Evolutionary conservation across 2,113 vertebrate species (phyloP).

Genomic region (Myotis yumanensis): DNA sequence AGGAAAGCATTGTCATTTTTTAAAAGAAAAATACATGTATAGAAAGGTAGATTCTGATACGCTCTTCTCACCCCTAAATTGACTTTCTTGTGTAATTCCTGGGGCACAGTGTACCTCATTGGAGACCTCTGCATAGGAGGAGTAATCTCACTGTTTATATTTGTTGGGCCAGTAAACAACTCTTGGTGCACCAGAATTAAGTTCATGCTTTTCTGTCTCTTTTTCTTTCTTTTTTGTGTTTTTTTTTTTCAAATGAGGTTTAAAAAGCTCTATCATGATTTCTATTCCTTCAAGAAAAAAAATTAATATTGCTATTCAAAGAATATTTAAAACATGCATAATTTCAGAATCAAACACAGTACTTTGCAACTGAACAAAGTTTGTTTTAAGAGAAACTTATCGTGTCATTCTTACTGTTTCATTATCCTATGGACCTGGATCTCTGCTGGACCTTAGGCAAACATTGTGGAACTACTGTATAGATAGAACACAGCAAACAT

Average conservation of each 20-base stretch:
- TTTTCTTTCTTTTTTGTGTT: not conserved
- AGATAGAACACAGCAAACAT: no score
- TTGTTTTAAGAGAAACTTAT: no score
- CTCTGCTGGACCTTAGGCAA: no score
- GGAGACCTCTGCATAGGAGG: not conserved
- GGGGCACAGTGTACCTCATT: not conserved
- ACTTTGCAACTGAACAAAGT: no score
- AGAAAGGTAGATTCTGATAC: not conserved
- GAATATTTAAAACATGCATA: not conserved
- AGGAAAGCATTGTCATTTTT: not conserved
- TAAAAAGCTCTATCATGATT: not conserved
- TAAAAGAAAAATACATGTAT: not conserved
- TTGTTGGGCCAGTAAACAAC: not conserved
- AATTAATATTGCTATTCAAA: not conserved
- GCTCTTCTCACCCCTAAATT: not conserved
- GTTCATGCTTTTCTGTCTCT: not conserved
- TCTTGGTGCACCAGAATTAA: not conserved
- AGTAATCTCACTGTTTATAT: not conserved
- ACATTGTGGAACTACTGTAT: no score
- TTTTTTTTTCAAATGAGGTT: not conserved
- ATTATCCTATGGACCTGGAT: no score
- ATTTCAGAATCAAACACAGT: no score
- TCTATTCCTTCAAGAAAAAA: not conserved
- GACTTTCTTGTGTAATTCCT: not conserved
- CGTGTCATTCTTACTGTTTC: no score